Evolutionary conservation across 1,140 invertebrate species (phyloP).

Genomic region (Trichoplusia ni): DNA sequence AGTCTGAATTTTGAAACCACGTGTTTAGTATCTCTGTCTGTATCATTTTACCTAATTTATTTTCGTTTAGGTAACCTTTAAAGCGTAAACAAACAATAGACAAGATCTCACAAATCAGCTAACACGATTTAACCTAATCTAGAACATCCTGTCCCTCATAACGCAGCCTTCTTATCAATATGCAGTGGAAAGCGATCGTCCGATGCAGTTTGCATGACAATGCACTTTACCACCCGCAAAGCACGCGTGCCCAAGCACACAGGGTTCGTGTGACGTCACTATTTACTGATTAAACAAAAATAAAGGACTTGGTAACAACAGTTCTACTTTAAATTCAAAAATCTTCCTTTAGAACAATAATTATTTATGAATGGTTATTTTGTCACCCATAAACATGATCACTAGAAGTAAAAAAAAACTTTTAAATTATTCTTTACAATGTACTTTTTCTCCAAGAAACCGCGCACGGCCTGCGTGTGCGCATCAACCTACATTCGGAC

Average conservation of each 20-base stretch:
- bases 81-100: too few species aligned
- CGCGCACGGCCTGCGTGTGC: neutral
- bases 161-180: constrained; percentile 11
- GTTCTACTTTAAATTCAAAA: too few species aligned
- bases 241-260: neutral
- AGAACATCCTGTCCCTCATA: constrained; percentile 7
- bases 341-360: too few species aligned
- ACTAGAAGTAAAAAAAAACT: too few species aligned
- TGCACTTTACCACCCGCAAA: constrained; percentile 14
- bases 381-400: too few species aligned
- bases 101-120: neutral
- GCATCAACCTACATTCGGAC: constrained; percentile 17
- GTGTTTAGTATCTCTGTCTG: too few species aligned
- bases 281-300: neutral
- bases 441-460: constrained; percentile 4
- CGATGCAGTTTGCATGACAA: constrained; percentile 23
- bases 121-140: neutral
- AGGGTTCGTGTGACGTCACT: constrained; percentile 10
- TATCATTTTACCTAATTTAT: too few species aligned
- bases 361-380: too few species aligned
- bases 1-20: too few species aligned
- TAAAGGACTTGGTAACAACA: neutral
- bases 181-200: constrained; percentile 19
- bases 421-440: neutral
- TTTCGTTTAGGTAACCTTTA: too few species aligned